phyloP scores from a whole-genome alignment of 2,888 invertebrate genomes.

The Tenthredo livida region DNA sequence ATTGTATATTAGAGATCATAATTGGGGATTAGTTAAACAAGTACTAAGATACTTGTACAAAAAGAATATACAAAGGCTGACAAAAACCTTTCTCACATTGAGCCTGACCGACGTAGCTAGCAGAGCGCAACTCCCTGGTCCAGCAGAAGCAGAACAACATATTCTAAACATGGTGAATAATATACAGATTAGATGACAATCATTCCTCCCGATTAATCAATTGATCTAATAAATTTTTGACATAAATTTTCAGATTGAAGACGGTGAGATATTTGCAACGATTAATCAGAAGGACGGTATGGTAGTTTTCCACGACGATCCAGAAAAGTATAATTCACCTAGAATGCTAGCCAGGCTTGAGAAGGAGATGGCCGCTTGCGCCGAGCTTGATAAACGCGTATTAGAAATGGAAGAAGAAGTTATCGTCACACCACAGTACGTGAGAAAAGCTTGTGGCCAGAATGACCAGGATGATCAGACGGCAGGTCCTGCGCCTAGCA shows the following conservation, averaged over 20 bases:
- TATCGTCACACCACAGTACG: conserved; percentile 91
- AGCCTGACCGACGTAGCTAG: conserved; percentile 94
- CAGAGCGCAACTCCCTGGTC: conserved; percentile 91
- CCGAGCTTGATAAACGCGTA: conserved; percentile 93
- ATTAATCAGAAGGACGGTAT: conserved; percentile 99
- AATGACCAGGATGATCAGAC: conserved; percentile 75
- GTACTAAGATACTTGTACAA: conserved; percentile 94
- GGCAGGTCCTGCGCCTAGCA: conserved; percentile 70
- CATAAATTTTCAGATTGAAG: conserved; percentile 88
- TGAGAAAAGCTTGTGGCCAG: conserved; percentile 80
- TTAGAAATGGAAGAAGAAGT: conserved; percentile 97
- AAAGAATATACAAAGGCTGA: conserved; percentile 97
- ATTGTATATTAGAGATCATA: conserved; percentile 88
- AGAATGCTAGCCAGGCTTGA: conserved; percentile 93
- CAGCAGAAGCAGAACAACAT: conserved; percentile 94
- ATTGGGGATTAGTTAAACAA: conserved; percentile 90
- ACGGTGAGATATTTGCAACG: conserved; percentile 97
- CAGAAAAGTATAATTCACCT: conserved; percentile 96
- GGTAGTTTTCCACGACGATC: conserved; percentile 97
- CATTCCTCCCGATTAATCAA: neutral
- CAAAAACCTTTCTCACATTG: conserved; percentile 95
- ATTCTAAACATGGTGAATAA: conserved; percentile 94
- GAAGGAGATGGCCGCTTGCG: conserved; percentile 91
- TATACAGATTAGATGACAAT: too few relatives aligned
- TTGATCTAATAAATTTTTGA: neutral